Conservation (phyloP, 1,140 invertebrate genomes). For the Daktulosphaira vitifoliae region DNA sequence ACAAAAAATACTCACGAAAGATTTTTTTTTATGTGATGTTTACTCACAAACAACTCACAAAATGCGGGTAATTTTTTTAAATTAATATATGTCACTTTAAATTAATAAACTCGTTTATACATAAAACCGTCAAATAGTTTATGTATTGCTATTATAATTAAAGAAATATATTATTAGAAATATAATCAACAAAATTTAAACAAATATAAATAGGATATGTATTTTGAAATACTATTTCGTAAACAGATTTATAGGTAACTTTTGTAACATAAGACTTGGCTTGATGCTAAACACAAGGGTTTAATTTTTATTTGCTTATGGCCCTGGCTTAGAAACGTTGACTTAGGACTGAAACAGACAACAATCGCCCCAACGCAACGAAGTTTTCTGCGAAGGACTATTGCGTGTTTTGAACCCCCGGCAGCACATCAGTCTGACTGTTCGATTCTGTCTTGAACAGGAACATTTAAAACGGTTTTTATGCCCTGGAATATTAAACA, state of each 20-base stretch:
- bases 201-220: constrained; percentile 29
- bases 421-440: constrained; percentile 67
- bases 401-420: constrained; percentile 88
- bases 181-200: constrained; percentile 20
- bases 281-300: neutral
- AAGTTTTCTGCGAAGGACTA: constrained; percentile 90
- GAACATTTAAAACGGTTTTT: constrained; percentile 24
- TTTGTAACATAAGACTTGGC: constrained; percentile 15
- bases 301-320: neutral
- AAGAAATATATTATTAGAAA: constrained; percentile 2
- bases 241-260: constrained; percentile 26
- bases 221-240: constrained; percentile 8
- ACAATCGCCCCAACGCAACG: constrained; percentile 86
- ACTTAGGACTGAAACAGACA: constrained; percentile 47
- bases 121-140: too few relatives aligned
- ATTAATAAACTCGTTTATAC: too few relatives aligned
- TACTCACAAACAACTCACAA: too few relatives aligned
- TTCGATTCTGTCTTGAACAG: constrained; percentile 23
- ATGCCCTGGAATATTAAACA: neutral
- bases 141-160: too few relatives aligned
- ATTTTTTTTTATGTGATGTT: too few relatives aligned
- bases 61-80: too few relatives aligned
- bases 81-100: too few relatives aligned
- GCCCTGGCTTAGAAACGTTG: neutral
- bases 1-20: too few relatives aligned